Conservation (phyloP, 2,888 invertebrate genomes). For the Drosophila bunnanda region DNA sequence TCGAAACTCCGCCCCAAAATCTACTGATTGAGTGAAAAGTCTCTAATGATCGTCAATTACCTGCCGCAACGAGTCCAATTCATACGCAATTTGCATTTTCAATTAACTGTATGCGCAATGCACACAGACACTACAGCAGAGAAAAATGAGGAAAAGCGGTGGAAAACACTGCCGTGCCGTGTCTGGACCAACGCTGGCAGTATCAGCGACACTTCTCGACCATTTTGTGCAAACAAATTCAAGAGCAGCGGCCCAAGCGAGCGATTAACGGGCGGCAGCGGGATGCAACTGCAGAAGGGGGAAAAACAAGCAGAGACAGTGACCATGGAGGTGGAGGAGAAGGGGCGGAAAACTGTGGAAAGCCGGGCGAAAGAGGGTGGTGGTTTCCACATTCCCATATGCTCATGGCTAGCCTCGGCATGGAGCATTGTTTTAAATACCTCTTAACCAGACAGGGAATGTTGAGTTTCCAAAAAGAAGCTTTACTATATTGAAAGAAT, state of each 20-base stretch:
- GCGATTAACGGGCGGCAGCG: slow-evolving; percentile 54
- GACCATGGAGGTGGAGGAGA: background rate
- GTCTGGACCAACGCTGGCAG: slow-evolving; percentile 25
- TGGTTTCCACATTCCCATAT: slow-evolving; percentile 21
- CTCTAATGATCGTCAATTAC: slow-evolving; percentile 52
- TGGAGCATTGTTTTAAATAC: slow-evolving; percentile 23
- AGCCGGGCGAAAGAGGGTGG: slow-evolving; percentile 16
- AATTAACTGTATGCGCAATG: slow-evolving; percentile 61
- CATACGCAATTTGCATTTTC: slow-evolving; percentile 74
- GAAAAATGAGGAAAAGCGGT: background rate
- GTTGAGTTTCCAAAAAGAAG: background rate
- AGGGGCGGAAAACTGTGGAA: slow-evolving; percentile 16
- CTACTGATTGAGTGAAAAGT: slow-evolving; percentile 49
- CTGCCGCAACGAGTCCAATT: slow-evolving; percentile 39
- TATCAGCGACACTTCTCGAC: slow-evolving; percentile 57
- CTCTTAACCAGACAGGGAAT: background rate
- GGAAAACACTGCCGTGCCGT: background rate
- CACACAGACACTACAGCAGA: slow-evolving; percentile 16
- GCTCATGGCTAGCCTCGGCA: slow-evolving; percentile 26
- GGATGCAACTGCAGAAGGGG: background rate
- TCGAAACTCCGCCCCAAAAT: slow-evolving; percentile 47
- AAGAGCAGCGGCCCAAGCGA: slow-evolving; percentile 43
- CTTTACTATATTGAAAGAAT: background rate
- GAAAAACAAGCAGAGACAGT: slow-evolving; percentile 21
- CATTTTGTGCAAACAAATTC: slow-evolving; percentile 66